A percentile compares a stretch with the other conserved stretches of the same genome.
Conservation (phyloP, 92 coral and sea anemone genomes). For the Pocillopora grandis region DNA sequence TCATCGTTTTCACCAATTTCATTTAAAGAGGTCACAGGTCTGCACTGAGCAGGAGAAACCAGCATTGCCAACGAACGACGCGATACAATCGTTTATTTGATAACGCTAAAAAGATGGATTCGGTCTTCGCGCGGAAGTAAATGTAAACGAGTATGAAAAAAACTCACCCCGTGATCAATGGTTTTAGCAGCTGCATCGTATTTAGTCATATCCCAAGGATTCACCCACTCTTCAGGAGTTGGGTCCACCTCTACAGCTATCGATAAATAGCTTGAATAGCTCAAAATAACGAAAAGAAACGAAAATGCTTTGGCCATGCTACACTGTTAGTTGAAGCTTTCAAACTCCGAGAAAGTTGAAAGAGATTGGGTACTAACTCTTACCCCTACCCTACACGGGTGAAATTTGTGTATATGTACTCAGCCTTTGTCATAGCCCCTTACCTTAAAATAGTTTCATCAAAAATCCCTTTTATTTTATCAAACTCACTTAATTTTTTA, state of each 20-base stretch:
- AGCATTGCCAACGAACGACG: too few species aligned
- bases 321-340: not conserved
- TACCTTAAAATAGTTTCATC: not conserved
- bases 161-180: not conserved
- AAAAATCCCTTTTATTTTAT: too few species aligned
- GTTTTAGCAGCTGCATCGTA: conserved; percentile 19
- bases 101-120: not conserved
- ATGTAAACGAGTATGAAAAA: not conserved
- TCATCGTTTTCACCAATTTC: too few species aligned
- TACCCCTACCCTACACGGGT: not conserved
- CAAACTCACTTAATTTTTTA: not conserved
- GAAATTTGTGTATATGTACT: not conserved
- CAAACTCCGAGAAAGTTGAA: not conserved
- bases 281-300: not conserved
- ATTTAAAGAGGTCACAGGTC: too few species aligned
- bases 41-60: too few species aligned
- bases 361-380: conserved; percentile 12
- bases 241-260: not conserved
- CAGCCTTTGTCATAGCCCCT: not conserved
- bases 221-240: conserved; percentile 64
- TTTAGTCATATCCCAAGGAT: conserved; percentile 79
- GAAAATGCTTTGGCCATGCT: conserved; percentile 8
- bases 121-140: not conserved
- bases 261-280: not conserved
- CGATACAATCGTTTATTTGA: too few species aligned